Conservation (phyloP, 2,888 invertebrate species). For the Lasioglossum morio region DNA sequence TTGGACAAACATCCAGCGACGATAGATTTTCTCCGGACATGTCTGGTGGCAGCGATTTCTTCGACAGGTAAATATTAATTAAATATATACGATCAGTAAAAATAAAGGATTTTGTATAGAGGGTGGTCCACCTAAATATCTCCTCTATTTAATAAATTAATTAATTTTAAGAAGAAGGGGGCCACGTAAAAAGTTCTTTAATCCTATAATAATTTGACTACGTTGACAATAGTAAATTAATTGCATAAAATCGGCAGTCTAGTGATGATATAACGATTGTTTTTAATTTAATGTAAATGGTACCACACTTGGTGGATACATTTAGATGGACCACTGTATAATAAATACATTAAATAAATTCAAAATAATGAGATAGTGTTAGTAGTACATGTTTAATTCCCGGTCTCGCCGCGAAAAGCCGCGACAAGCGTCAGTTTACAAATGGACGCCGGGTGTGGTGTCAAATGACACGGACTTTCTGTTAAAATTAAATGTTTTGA, state of each 20-base stretch:
- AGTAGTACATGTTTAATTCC: background rate
- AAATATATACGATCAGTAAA: background rate
- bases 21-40: slow-evolving; percentile 67
- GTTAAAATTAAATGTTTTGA: slow-evolving; percentile 75
- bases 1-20: slow-evolving; percentile 52
- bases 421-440: slow-evolving; percentile 63
- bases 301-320: too few species aligned
- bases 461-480: slow-evolving; percentile 73
- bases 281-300: too few species aligned
- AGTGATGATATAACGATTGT: too few species aligned
- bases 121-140: too few species aligned
- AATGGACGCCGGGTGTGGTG: slow-evolving; percentile 71
- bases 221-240: too few species aligned
- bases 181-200: too few species aligned
- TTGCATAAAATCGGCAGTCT: too few species aligned
- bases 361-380: background rate
- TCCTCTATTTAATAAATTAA: too few species aligned
- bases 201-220: too few species aligned
- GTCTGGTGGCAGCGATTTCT: slow-evolving; percentile 55
- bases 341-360: background rate
- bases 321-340: background rate
- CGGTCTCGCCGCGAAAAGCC: slow-evolving; percentile 15
- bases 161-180: too few species aligned
- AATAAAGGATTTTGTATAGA: background rate
- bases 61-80: slow-evolving; percentile 61